Conservation (phyloP, 2,888 invertebrate species). For the Apoderus coryli region DNA sequence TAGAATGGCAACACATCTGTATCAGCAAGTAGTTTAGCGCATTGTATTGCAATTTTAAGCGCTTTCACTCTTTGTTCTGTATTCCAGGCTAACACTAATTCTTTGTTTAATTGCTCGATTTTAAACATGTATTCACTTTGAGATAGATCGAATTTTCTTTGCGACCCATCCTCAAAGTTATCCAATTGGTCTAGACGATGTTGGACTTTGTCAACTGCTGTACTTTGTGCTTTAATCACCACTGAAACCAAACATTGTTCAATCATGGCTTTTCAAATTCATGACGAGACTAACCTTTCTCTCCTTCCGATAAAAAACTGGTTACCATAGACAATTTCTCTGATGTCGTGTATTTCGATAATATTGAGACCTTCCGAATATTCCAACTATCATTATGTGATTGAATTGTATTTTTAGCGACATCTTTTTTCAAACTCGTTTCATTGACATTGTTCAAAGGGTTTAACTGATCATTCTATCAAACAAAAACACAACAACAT, state of each 20-base stretch:
- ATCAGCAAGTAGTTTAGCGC: slow-evolving; percentile 84
- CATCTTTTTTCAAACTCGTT: slow-evolving; percentile 16
- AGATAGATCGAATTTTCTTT: slow-evolving; percentile 75
- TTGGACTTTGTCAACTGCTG: slow-evolving; percentile 75
- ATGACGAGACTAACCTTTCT: slow-evolving; percentile 51
- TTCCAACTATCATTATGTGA: slow-evolving; percentile 59
- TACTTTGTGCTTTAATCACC: slow-evolving; percentile 66
- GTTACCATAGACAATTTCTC: slow-evolving; percentile 85
- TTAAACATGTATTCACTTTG: slow-evolving; percentile 63
- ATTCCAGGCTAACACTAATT: slow-evolving; percentile 84
- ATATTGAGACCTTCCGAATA: slow-evolving; percentile 56
- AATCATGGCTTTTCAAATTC: too few relatives aligned
- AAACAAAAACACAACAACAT: too few relatives aligned
- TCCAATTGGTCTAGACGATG: slow-evolving; percentile 87
- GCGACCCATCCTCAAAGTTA: slow-evolving; percentile 81
- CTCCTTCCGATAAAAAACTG: slow-evolving; percentile 70
- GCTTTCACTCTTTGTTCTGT: slow-evolving; percentile 90
- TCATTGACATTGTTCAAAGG: slow-evolving; percentile 13
- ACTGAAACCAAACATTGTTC: too few relatives aligned
- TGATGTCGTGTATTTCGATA: slow-evolving; percentile 83
- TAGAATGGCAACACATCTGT: slow-evolving; percentile 87
- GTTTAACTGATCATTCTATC: too few relatives aligned
- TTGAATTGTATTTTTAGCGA: slow-evolving; percentile 17
- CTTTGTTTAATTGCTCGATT: slow-evolving; percentile 82
- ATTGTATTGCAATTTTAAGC: slow-evolving; percentile 92